Evolutionary conservation across 2,797 vertebrate species (phyloP), one percentile per base, ranked within the genome.

Genomic region (Urophycis tenuis): DNA sequence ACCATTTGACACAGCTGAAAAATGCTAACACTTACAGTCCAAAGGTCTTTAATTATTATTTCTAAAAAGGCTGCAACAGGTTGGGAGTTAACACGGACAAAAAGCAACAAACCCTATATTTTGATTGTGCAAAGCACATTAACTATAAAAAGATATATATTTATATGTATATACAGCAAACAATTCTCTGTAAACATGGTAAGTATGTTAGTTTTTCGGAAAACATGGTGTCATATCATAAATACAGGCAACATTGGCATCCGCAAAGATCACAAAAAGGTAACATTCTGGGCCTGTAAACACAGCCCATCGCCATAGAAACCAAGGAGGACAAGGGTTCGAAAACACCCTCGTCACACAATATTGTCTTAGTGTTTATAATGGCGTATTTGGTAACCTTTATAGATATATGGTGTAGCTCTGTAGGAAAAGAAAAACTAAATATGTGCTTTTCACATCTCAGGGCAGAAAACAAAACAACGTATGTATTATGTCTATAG

Each of bases 111-210:
- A 89, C 89, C 87, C 88, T 92, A 90, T 92, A 91, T 90, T 82
- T 92, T 92, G 94, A 93, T 93, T 95, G 94, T 95, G 95, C 95
- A 94, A 93, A 95, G 95, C 94, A 95, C 94, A 91, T 89, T 92
- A 95, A 94, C 95, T 95, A 95, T 95, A 95, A 96, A 95, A 95
- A 95, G 93, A 95, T 93, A 92, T 91, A 93, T 92, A 92, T 92
- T 91, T 92, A 92, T 92, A 92, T 91, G 93, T 98, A 96, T 98
- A 91, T 96, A 98, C 97, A 98, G 95, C 95, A 96, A 96, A 97
- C 81, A 92, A 94, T 93, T 94, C 91, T 96, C 92, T 99, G 95
- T 99, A 99, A 99, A 99, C 97, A 98, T 95, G 94, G 95, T 95
- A 94, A 95, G 94, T 94, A 94, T 94, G 95, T 94, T 94, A 95